Base-by-base conservation (phyloP, 92 coral and sea anemone genomes). In the Anthopleura xanthogrammica region DNA sequence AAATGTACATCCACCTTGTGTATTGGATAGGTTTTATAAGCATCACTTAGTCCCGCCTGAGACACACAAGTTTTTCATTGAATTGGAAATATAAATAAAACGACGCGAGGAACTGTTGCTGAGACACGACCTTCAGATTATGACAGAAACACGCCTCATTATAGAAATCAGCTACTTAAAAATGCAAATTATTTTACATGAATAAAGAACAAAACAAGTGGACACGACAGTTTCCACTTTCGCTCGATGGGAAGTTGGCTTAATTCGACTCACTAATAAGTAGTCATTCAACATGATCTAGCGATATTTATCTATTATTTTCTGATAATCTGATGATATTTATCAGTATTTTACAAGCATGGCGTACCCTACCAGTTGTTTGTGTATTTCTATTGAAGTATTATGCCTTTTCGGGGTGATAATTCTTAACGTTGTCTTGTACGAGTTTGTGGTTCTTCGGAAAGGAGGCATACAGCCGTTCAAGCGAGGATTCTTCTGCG, bases 401-500 rank as follows among this genome's bases (percentile, higher is more conserved):
- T 7, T 85, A 1, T 78, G 55, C 70, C 78, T 84, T 54, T 84
- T 84, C 36, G 87, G 82, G 2, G 52, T 78, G 17, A 60, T 77
- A 4, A 84, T 84, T 22, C 72, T 84, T 0, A 29, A 71, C 41
- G 88, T 41, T 29, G 83, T 85, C 8, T 17, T 85, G 13, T 75
- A 85, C 19, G 72, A 85, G 72, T 19, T 65, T 12, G 48, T 58
- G 13, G 79, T 42, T 74, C 80, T 83, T 12, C 43, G 74, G 9
- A 65, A 13, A 36, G 78, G 66, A 6, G 74, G 74, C 36, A 55
- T 74, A 2, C 13, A 83, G 68, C 94, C 97, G 29, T 89, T 78
- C 72, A 85, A 89, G 14, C 92, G 94, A 10, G 97, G 97, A 12
- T 93, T 93, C 81, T 93, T 93, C 84, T 93, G 97, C 71, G 79